Evolutionary conservation across 2,888 invertebrate genomes (phyloP).

Genomic region (Selenia dentaria): DNA sequence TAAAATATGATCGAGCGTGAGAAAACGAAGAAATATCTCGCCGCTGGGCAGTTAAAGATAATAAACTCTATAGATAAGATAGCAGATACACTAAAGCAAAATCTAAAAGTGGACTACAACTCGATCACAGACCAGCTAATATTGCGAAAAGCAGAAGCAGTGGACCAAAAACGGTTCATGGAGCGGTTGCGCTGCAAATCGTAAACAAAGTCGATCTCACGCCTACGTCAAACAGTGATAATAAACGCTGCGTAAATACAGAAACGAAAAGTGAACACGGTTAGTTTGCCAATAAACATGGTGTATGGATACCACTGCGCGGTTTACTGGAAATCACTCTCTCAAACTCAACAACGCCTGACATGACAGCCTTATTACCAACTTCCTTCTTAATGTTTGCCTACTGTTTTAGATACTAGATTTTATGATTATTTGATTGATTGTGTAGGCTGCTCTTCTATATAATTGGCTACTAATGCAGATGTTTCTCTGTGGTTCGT

Average conservation of each 20-base stretch:
- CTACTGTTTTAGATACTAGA: no score
- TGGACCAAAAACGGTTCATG: slow-evolving; percentile 40
- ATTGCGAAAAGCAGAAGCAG: slow-evolving; percentile 42
- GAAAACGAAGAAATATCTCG: neutral
- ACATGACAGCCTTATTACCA: no score
- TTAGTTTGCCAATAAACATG: no score
- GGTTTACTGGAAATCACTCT: no score
- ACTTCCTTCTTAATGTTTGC: no score
- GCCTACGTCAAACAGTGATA: slow-evolving; percentile 42
- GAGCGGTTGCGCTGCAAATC: slow-evolving; percentile 42
- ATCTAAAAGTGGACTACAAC: slow-evolving; percentile 4
- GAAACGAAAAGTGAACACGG: slow-evolving; percentile 21
- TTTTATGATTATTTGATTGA: no score
- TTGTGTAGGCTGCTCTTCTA: no score
- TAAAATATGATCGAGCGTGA: neutral
- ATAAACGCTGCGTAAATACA: slow-evolving; percentile 36
- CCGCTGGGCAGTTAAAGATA: neutral
- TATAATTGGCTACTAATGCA: no score
- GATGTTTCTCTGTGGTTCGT: no score
- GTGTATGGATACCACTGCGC: no score
- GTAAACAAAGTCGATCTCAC: slow-evolving; percentile 50
- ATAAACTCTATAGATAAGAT: neutral
- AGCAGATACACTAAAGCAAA: neutral
- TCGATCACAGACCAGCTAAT: slow-evolving; percentile 12
- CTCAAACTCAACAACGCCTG: no score